These are phyloP conservation scores for Anguilla pacifica DNA, from an alignment of 2,797 vertebrate genomes.

Conservation along the genomic window DNA sequence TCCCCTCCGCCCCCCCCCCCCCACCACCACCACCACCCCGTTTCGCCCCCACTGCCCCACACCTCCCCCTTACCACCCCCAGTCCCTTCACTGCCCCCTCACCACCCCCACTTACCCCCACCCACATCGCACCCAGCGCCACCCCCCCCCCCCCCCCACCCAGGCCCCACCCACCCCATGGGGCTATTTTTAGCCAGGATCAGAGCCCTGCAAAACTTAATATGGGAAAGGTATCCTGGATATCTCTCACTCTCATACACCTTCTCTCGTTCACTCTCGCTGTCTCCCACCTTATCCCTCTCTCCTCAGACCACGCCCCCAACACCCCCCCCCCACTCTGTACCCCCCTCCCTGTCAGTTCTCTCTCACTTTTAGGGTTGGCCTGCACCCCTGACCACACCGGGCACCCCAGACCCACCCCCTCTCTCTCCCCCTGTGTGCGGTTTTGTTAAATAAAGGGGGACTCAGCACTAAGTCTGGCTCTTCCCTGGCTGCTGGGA, in stretches of 20 bases:
- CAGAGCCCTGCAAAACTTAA: slow-evolving; percentile 67
- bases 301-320: slow-evolving; percentile 1
- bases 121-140: slow-evolving; percentile 22
- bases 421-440: slow-evolving; percentile 57
- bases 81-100: neutral
- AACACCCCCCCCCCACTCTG: neutral
- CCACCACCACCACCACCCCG: too few species aligned
- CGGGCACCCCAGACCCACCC: slow-evolving; percentile 57
- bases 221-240: slow-evolving; percentile 63
- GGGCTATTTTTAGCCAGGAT: slow-evolving; percentile 77
- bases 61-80: slow-evolving; percentile 14
- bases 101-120: slow-evolving; percentile 20
- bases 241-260: slow-evolving; percentile 28
- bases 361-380: slow-evolving; percentile 47
- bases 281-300: slow-evolving; percentile 19
- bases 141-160: slow-evolving; percentile 18
- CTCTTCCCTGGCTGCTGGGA: slow-evolving; percentile 76
- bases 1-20: neutral
- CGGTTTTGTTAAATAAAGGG: slow-evolving; percentile 69
- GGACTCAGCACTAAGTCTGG: slow-evolving; percentile 71
- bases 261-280: slow-evolving; percentile 10
- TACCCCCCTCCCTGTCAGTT: slow-evolving; percentile 51
- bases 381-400: slow-evolving; percentile 46
- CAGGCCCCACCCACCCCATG: slow-evolving; percentile 25
- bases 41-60: neutral